phyloP scores from a whole-genome alignment of 2,888 invertebrate genomes.

The Caenorhabditis panamensis region DNA sequence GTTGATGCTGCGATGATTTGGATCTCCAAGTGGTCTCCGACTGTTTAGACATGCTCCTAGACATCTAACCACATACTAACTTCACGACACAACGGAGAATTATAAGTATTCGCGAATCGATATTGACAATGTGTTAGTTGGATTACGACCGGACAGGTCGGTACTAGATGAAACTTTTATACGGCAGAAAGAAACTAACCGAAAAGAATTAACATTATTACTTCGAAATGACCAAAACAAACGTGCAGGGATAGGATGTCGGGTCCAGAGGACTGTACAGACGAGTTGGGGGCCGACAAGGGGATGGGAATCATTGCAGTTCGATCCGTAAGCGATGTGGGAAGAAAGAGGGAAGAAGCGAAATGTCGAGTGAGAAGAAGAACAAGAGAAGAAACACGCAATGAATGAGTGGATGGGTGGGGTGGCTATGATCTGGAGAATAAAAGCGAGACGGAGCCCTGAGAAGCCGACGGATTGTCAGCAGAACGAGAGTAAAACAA shows the following conservation, averaged over 20 bases:
- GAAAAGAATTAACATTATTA: conserved; percentile 48
- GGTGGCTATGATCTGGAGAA: neutral
- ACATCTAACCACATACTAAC: neutral
- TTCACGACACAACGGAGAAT: neutral
- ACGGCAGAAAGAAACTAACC: conserved; percentile 33
- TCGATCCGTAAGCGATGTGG: conserved; percentile 43
- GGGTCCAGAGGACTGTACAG: conserved; percentile 30
- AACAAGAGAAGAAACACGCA: conserved; percentile 38
- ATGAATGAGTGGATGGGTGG: conserved; percentile 25
- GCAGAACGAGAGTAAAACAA: conserved; percentile 18
- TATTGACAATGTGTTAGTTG: neutral
- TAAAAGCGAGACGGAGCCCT: conserved; percentile 17
- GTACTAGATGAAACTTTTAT: conserved; percentile 31
- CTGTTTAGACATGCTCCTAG: neutral
- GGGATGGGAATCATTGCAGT: conserved; percentile 48
- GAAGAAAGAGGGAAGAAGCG: conserved; percentile 13
- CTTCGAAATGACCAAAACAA: conserved; percentile 32
- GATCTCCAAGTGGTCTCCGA: conserved; percentile 16
- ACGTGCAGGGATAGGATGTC: conserved; percentile 20
- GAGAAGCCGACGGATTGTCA: conserved; percentile 22
- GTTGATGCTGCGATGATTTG: neutral
- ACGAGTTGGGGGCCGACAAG: neutral
- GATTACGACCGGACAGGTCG: too few species aligned
- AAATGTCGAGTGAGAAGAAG: conserved; percentile 19
- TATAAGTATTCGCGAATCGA: neutral